phyloP scores from a whole-genome alignment of 2,888 invertebrate species.

The Pteria penguin region DNA sequence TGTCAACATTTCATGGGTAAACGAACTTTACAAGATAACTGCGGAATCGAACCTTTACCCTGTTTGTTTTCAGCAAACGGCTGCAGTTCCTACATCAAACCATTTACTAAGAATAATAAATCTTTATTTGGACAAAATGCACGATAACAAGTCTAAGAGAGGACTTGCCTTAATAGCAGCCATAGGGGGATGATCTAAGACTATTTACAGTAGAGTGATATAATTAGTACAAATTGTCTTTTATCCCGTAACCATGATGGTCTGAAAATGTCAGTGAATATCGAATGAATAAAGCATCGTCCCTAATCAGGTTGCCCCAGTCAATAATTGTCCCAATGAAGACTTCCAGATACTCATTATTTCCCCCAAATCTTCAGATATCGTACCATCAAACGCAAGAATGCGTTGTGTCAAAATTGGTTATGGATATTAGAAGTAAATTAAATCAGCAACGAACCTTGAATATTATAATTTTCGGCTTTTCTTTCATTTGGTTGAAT shows the following conservation, averaged over 20 bases:
- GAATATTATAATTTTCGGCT: constrained; percentile 16
- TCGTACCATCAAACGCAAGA: neutral
- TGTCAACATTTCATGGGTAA: too few relatives aligned
- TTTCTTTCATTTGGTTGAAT: constrained; percentile 9
- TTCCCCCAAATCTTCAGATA: neutral
- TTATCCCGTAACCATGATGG: neutral
- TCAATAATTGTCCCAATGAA: neutral
- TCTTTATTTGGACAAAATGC: too few relatives aligned
- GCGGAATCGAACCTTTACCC: too few relatives aligned
- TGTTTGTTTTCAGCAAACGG: too few relatives aligned
- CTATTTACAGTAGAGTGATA: too few relatives aligned
- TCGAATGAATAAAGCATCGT: neutral
- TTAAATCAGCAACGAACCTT: constrained; percentile 8
- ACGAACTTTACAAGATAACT: too few relatives aligned
- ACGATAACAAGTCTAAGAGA: too few relatives aligned
- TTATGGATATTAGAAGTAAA: constrained; percentile 26
- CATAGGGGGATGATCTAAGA: too few relatives aligned
- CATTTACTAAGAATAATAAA: too few relatives aligned
- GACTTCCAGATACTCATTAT: neutral
- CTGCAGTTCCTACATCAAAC: too few relatives aligned
- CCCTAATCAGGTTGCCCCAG: neutral
- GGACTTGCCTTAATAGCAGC: too few relatives aligned
- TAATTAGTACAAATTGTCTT: neutral
- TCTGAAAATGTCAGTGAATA: neutral
- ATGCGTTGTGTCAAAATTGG: neutral